A percentile compares a stretch with the other conserved stretches of the same genome.
Evolutionary conservation across 2,797 vertebrate genomes (phyloP).

Genomic region (Martes flavigula): DNA sequence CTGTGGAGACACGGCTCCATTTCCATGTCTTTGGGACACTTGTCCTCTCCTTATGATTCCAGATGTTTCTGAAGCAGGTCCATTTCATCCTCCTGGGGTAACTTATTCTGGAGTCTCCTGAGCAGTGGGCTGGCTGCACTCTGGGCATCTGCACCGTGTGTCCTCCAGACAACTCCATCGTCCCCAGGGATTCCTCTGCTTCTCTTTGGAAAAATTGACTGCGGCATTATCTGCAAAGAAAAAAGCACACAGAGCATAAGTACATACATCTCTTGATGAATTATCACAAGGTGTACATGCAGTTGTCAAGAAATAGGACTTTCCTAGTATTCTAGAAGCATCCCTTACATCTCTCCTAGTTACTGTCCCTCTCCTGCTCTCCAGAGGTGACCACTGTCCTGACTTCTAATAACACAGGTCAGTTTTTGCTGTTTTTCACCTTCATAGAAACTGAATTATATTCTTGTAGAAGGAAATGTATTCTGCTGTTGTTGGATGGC

Average conservation of each 20-base stretch:
- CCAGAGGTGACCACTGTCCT: background rate
- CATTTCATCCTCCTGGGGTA: background rate
- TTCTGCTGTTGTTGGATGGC: background rate
- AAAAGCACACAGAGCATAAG: background rate
- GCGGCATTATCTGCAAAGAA: background rate
- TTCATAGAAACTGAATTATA: background rate
- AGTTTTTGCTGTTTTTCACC: background rate
- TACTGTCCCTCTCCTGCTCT: background rate
- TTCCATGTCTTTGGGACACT: background rate
- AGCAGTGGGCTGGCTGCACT: background rate
- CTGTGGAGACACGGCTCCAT: fast-evolving
- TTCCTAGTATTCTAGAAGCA: background rate
- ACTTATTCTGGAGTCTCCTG: background rate
- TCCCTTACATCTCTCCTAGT: too few species aligned
- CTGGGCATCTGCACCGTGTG: background rate
- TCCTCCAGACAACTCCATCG: background rate
- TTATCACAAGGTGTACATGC: background rate
- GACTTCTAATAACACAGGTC: background rate
- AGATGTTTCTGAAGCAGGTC: background rate
- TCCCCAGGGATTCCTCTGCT: background rate
- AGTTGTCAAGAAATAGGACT: background rate
- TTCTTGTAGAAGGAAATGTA: background rate
- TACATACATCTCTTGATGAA: background rate
- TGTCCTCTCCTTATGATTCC: background rate
- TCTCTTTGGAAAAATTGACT: background rate